Conservation (phyloP, 1,140 invertebrate species). For the Lordiphosa clarofinis region DNA sequence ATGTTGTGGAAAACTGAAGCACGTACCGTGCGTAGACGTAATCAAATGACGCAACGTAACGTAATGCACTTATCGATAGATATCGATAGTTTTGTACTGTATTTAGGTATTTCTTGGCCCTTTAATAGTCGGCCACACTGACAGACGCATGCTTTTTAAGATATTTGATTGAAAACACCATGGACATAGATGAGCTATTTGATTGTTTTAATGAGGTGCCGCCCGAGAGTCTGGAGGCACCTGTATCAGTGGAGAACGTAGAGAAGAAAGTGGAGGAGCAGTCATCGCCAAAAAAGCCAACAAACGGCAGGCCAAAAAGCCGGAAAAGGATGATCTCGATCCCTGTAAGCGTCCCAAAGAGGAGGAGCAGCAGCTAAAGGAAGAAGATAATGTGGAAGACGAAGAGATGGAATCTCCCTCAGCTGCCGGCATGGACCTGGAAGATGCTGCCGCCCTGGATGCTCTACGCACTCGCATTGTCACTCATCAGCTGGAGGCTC, state of each 20-base stretch:
- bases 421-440: slow-evolving; percentile 26
- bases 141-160: too few relatives aligned
- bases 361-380: slow-evolving; percentile 1
- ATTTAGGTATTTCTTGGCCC: too few relatives aligned
- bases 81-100: background rate
- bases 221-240: slow-evolving; percentile 20
- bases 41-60: too few relatives aligned
- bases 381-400: slow-evolving; percentile 5
- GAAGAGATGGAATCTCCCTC: slow-evolving; percentile 1
- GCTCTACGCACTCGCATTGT: slow-evolving; percentile 84
- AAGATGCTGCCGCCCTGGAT: slow-evolving; percentile 78
- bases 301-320: slow-evolving; percentile 31
- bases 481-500: slow-evolving; percentile 92
- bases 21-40: too few relatives aligned
- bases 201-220: slow-evolving; percentile 63
- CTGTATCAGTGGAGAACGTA: slow-evolving; percentile 1
- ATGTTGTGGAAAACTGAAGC: slow-evolving; percentile 15
- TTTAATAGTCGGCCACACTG: too few relatives aligned
- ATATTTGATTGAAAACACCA: too few relatives aligned
- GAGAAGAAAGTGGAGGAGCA: background rate
- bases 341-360: slow-evolving; percentile 27
- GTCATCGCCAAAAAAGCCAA: slow-evolving; percentile 10
- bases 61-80: too few relatives aligned
- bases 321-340: background rate
- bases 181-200: slow-evolving; percentile 77